Evolutionary conservation across 2,113 vertebrate genomes (phyloP).

Genomic region (Glaucidium brasilianum): DNA sequence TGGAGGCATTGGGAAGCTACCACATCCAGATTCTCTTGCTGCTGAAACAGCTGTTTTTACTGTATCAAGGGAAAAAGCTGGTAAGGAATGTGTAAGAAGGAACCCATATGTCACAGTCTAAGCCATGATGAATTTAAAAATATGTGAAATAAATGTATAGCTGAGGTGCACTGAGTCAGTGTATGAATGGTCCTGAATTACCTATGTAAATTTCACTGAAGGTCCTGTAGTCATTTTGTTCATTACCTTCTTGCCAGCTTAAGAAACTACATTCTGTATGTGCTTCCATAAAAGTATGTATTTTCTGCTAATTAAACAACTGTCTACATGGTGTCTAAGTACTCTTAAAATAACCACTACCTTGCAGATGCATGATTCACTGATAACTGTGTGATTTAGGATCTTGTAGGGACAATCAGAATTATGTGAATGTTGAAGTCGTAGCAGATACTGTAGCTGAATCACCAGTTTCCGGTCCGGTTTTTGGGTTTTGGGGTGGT

Average conservation of each 20-base stretch:
- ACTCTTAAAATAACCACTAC: background rate
- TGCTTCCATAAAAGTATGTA: background rate
- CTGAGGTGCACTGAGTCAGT: background rate
- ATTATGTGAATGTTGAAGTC: background rate
- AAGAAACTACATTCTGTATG: background rate
- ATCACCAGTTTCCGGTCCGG: background rate
- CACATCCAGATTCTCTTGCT: background rate
- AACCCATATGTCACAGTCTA: background rate
- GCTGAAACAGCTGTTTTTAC: background rate
- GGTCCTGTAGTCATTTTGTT: background rate
- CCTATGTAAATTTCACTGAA: background rate
- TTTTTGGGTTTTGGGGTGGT: too few species aligned
- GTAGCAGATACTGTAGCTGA: background rate
- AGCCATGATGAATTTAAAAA: background rate
- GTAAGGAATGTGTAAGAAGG: background rate
- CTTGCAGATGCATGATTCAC: rapidly evolving
- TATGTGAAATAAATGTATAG: background rate
- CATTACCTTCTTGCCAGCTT: background rate
- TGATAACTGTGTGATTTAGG: background rate
- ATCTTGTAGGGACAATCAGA: background rate
- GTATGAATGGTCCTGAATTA: background rate
- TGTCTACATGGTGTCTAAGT: background rate
- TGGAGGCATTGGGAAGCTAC: background rate
- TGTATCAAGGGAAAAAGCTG: background rate
- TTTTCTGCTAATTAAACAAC: background rate